These are phyloP conservation scores for Agrotis clavis DNA, from an alignment of 2,888 invertebrate species.

Conservation along the genomic window DNA sequence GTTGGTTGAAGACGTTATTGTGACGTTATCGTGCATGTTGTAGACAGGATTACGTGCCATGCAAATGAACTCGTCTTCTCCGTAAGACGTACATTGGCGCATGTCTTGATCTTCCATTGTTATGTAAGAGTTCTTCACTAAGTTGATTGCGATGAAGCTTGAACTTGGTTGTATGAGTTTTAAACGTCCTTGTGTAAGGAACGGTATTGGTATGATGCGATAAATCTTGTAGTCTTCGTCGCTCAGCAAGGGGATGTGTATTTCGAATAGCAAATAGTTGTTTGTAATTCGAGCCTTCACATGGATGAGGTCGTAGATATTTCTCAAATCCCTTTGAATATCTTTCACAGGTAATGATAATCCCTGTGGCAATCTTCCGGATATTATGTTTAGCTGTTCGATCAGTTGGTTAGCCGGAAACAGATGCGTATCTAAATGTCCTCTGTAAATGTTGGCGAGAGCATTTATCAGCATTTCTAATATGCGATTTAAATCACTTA, in stretches of 20 bases:
- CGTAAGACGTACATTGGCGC: not conserved
- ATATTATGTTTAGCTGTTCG: no score
- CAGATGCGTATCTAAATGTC: no score
- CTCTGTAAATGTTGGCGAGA: no score
- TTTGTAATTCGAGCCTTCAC: not conserved
- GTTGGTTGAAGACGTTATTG: conserved; percentile 1
- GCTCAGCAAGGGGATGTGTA: not conserved
- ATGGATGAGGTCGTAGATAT: conserved; percentile 1
- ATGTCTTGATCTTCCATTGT: not conserved
- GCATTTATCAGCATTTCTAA: no score
- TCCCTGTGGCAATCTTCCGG: no score
- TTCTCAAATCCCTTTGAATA: not conserved
- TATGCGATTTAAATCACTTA: not conserved
- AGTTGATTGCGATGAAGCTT: not conserved
- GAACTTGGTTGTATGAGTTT: not conserved
- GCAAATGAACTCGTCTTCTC: not conserved
- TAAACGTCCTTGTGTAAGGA: not conserved
- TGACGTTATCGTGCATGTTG: not conserved
- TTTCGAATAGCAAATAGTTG: not conserved
- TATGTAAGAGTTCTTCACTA: not conserved
- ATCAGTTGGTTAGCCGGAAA: no score
- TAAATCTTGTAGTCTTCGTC: conserved; percentile 1
- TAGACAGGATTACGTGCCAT: not conserved
- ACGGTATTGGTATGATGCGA: not conserved
- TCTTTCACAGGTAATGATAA: not conserved